Evolutionary conservation across 2,113 vertebrate species (phyloP).

Genomic region (Notothenia coriiceps): DNA sequence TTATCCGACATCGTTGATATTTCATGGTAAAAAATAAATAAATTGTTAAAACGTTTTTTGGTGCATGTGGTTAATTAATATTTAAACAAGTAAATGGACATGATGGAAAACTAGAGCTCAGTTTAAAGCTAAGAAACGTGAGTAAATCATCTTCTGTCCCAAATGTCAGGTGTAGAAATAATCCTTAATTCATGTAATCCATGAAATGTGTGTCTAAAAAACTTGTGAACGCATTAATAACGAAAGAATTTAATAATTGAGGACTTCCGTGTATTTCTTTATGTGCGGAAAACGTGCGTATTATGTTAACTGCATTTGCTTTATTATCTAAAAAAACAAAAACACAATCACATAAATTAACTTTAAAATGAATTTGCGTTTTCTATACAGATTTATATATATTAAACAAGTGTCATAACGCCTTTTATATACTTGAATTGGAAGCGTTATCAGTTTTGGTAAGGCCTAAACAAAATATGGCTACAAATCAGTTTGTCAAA

Average conservation of each 20-base stretch:
- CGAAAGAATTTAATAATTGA: neutral
- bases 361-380: neutral
- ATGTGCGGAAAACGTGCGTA: fast-evolving
- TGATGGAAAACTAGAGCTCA: neutral
- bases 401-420: neutral
- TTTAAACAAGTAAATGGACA: no score
- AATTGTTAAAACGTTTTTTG: neutral
- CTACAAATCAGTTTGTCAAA: neutral
- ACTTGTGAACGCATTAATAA: neutral
- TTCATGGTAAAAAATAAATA: no score
- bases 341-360: neutral
- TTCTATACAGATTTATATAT: neutral
- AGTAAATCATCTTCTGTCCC: no score
- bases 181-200: neutral
- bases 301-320: neutral
- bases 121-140: no score
- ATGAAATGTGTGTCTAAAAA: neutral
- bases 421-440: neutral
- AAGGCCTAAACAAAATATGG: neutral
- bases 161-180: neutral
- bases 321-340: neutral
- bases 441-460: no score
- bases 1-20: neutral
- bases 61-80: neutral
- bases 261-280: neutral